phyloP scores from a whole-genome alignment of 2,113 vertebrate genomes.

The Meriones unguiculatus region DNA sequence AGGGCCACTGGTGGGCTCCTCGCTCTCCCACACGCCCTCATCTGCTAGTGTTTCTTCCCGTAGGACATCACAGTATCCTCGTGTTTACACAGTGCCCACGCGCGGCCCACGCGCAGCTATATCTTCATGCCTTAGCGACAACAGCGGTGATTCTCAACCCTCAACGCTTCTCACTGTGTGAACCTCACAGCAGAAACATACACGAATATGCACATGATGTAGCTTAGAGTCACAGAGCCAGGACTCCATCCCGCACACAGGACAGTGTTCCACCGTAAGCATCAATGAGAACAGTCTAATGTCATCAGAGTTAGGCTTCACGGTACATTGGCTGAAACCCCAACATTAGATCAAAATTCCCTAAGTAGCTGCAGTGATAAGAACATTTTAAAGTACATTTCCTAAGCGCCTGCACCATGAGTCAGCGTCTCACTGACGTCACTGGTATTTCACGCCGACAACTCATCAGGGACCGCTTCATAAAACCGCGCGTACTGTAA shows the following conservation, averaged over 20 bases:
- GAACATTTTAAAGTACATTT: conserved; percentile 50
- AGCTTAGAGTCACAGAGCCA: conserved; percentile 41
- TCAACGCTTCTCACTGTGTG: not conserved
- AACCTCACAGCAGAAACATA: conserved; percentile 6
- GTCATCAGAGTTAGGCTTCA: conserved; percentile 68
- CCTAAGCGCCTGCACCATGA: conserved; percentile 43
- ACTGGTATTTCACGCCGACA: conserved; percentile 69
- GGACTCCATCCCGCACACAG: not conserved
- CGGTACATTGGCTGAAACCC: conserved; percentile 57
- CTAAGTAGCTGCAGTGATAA: conserved; percentile 58
- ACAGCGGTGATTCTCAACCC: too few species aligned
- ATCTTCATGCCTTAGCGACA: not conserved
- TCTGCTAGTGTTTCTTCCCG: not conserved
- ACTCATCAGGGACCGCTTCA: conserved; percentile 63
- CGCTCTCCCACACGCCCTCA: not conserved
- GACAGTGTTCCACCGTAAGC: conserved; percentile 56
- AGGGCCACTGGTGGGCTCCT: not conserved
- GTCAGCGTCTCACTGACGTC: conserved; percentile 45
- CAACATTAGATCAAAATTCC: conserved; percentile 61
- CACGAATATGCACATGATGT: conserved; percentile 35
- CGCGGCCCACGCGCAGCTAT: not conserved
- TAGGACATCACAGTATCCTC: not conserved
- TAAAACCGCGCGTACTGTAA: conserved; percentile 69
- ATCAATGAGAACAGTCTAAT: conserved; percentile 52
- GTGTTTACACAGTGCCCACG: fast-evolving